phyloP scores from a whole-genome alignment of 2,113 vertebrate species.

The Tamias sibiricus region DNA sequence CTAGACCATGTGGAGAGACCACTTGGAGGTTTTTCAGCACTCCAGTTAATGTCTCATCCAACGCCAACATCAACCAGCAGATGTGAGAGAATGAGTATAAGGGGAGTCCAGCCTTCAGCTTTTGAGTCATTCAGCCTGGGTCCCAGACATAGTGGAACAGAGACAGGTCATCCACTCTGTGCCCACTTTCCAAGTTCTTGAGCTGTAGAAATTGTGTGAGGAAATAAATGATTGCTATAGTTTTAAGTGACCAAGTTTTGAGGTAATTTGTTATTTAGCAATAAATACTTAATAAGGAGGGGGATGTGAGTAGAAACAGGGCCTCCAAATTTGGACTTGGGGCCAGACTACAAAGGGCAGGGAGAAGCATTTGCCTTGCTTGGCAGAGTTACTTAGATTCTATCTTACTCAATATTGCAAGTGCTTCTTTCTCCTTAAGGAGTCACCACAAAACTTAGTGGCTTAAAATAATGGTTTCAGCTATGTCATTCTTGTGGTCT shows the following conservation, averaged over 20 bases:
- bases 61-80: not conserved
- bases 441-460: not conserved
- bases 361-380: not conserved
- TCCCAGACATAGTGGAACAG: not conserved
- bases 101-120: not conserved
- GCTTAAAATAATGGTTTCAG: not conserved
- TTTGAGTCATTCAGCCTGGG: not conserved
- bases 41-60: not conserved
- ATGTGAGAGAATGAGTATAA: not conserved
- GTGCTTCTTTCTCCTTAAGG: not conserved
- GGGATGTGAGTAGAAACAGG: not conserved
- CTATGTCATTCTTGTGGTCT: not conserved
- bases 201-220: not conserved
- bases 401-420: not conserved
- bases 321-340: not conserved
- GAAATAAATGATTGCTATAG: not conserved
- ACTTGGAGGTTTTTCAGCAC: not conserved
- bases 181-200: not conserved
- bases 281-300: not conserved
- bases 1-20: not conserved
- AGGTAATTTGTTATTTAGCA: not conserved
- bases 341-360: not conserved
- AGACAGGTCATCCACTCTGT: not conserved
- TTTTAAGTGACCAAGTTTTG: not conserved
- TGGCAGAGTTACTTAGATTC: not conserved